A percentile compares a stretch with the other conserved stretches of the same genome.
These are phyloP conservation scores for Xiphydria camelus DNA, from an alignment of 2,888 invertebrate species.

Conservation along the genomic window DNA sequence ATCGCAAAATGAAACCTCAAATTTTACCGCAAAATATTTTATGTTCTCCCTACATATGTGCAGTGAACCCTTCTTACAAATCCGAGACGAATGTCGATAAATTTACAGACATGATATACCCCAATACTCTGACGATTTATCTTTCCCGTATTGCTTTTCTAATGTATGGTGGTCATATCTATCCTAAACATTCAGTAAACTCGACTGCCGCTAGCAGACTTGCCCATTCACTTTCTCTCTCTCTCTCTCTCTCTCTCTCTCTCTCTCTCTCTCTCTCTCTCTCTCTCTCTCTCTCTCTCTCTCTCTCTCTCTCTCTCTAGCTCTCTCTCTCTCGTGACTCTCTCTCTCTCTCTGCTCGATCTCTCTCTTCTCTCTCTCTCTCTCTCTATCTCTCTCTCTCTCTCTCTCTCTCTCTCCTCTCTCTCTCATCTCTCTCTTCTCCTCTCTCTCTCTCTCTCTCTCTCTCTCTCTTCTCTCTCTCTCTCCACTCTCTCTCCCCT, in stretches of 20 bases:
- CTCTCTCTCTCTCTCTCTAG: conserved; percentile 29
- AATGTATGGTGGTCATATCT: too few species aligned
- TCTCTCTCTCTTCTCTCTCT: conserved; percentile 15
- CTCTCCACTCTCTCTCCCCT: conserved; percentile 9
- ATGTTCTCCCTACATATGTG: too few species aligned
- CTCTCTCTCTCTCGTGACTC: background rate
- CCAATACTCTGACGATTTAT: too few species aligned
- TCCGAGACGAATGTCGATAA: too few species aligned
- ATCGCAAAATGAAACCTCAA: too few species aligned
- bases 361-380: background rate
- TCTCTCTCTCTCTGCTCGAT: background rate
- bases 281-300: conserved; percentile 4
- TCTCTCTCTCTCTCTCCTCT: conserved; percentile 27
- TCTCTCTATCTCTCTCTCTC: conserved; percentile 2
- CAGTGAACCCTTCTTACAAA: too few species aligned
- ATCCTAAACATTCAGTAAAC: too few species aligned
- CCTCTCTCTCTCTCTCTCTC: conserved; percentile 11
- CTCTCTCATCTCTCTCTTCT: conserved; percentile 2
- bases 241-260: background rate
- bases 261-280: conserved; percentile 24
- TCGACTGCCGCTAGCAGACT: too few species aligned
- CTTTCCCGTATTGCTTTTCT: too few species aligned
- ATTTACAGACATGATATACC: too few species aligned
- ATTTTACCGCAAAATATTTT: too few species aligned
- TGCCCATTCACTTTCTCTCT: background rate